A percentile compares a stretch with the other conserved stretches of the same genome.
phyloP scores from a whole-genome alignment of 2,888 invertebrate genomes.

The Thalpophila matura region DNA sequence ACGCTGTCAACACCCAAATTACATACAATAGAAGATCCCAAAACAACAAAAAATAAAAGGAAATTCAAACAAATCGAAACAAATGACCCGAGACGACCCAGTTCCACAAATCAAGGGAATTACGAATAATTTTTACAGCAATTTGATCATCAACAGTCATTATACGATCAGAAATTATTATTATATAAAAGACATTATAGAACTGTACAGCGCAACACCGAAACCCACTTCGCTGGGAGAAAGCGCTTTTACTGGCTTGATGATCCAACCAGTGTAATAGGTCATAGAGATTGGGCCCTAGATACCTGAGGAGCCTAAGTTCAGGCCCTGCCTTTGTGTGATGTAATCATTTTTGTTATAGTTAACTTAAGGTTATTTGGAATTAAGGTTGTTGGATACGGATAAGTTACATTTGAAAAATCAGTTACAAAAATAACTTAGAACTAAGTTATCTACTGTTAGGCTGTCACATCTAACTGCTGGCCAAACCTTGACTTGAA shows the following conservation, averaged over 20 bases:
- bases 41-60: not conserved
- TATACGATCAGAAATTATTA: conserved; percentile 37
- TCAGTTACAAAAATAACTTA: no score
- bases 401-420: no score
- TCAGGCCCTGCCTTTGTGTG: conserved; percentile 34
- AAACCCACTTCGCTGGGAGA: conserved; percentile 75
- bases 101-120: conserved; percentile 30
- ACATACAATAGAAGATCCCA: not conserved
- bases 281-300: conserved; percentile 75
- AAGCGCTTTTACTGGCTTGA: conserved; percentile 76
- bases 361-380: not conserved
- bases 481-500: no score
- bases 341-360: conserved; percentile 31
- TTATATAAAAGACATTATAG: conserved; percentile 51
- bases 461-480: no score
- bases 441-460: no score
- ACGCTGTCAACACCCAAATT: no score
- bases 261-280: conserved; percentile 84
- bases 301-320: conserved; percentile 40
- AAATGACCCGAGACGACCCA: conserved; percentile 45
- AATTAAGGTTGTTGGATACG: not conserved
- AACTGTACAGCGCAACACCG: conserved; percentile 59
- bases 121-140: conserved; percentile 45
- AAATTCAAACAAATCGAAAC: conserved; percentile 17
- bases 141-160: conserved; percentile 36